Evolutionary conservation across 2,888 invertebrate genomes (phyloP), one percentile per base, ranked within the genome.

Genomic region (Meta bourneti): DNA sequence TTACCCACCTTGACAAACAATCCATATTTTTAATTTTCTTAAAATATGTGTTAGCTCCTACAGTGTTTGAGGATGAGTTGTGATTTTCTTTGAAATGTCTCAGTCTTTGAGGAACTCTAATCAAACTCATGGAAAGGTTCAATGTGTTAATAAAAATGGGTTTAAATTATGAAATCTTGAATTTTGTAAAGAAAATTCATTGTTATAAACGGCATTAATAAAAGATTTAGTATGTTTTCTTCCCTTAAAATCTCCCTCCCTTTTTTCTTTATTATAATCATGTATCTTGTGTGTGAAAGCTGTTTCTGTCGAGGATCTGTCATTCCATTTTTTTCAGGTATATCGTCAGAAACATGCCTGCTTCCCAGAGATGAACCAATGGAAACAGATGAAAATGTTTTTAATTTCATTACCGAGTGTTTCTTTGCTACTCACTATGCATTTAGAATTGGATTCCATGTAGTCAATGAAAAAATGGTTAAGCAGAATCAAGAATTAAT

Each of bases 401-500:
- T 75, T 70, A 93, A 96, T 94, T 99, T 99, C 95, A 96, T 98
- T 16, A 98, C 98, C 0, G 98, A 98, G 94, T 97, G 98, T 94
- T 99, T 98, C 95, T 98, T 97, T 95, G 96, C 98, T 96, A 97
- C 98, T 0, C 98, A 99, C 94, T 97, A 97, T 94, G 97, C 98
- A 82, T 96, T 98, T 86, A 97, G 98, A 94, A 96, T 98, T 85
- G 97, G 97, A 0, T 95, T 95, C 93, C 94, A 95, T 87, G 94
- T 94, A 54, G 95, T 95, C 16, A 94, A 95, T 91, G 96, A 96
- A 94, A 96, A 95, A 93, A 94, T 96, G 84, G 93, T 95, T 48
- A 95, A 95, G 94, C 94, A 95, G 93, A 97, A 97, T 94, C 96
- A 96, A 93, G 96, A 96, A 90, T 94, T 98, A 94, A 96, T 96